These are phyloP conservation scores for Theocolax elegans DNA, from an alignment of 1,140 invertebrate genomes.

Conservation along the genomic window DNA sequence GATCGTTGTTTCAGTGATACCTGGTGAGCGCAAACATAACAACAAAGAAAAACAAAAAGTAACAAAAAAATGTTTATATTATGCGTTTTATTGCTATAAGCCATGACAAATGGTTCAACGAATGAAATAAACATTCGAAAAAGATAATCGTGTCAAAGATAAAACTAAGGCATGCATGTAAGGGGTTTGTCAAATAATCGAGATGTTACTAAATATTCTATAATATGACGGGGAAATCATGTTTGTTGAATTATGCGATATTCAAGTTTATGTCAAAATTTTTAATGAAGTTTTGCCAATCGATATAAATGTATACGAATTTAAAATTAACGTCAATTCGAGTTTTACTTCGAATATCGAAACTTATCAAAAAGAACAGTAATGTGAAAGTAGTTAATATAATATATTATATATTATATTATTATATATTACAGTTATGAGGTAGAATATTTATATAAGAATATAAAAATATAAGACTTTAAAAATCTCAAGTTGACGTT, in stretches of 20 bases:
- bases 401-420: background rate
- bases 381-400: conserved; percentile 5
- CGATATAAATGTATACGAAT: conserved; percentile 14
- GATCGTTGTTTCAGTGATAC: background rate
- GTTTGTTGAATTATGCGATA: conserved; percentile 25
- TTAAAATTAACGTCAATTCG: conserved; percentile 38
- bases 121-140: conserved; percentile 21
- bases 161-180: background rate
- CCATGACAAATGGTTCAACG: background rate
- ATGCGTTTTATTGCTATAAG: conserved; percentile 20
- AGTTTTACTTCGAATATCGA: conserved; percentile 4
- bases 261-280: conserved; percentile 31
- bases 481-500: too few relatives aligned
- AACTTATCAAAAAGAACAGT: background rate
- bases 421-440: too few relatives aligned
- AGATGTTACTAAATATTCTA: conserved; percentile 18
- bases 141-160: background rate
- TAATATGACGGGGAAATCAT: conserved; percentile 15
- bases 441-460: conserved; percentile 15
- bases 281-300: conserved; percentile 30
- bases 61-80: conserved; percentile 27
- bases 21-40: conserved; percentile 1
- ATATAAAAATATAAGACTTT: conserved; percentile 15
- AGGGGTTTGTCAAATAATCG: background rate
- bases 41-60: background rate